phyloP scores from a whole-genome alignment of 92 coral and sea anemone genomes.

The Zoanthus solanderi region DNA sequence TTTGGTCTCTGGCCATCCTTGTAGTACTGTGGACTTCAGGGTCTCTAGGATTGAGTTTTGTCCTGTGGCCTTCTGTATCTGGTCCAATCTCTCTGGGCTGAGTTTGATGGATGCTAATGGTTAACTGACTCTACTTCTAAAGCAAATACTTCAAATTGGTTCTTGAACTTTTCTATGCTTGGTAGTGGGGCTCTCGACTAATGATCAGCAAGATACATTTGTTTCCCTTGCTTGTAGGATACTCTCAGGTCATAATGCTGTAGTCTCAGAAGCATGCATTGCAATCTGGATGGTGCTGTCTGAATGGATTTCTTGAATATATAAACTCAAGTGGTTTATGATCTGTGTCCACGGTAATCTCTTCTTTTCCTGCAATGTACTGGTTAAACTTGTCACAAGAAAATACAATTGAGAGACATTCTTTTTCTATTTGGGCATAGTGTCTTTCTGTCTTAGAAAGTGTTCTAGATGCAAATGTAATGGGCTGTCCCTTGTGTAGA shows the following conservation, averaged over 20 bases:
- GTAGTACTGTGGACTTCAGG: background rate
- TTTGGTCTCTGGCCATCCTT: too few relatives aligned
- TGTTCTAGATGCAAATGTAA: background rate
- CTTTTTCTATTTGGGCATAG: background rate
- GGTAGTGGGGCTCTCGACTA: constrained; percentile 35
- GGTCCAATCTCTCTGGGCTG: constrained; percentile 23
- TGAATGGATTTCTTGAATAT: constrained; percentile 26
- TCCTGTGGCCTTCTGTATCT: constrained; percentile 38
- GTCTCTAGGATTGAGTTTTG: constrained; percentile 13
- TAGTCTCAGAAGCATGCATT: constrained; percentile 36
- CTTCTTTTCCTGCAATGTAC: constrained; percentile 18
- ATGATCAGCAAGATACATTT: constrained; percentile 26
- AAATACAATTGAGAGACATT: constrained; percentile 34
- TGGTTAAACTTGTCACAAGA: constrained; percentile 29
- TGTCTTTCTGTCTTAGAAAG: constrained; percentile 35
- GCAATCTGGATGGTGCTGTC: constrained; percentile 36
- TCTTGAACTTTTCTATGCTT: background rate
- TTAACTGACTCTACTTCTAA: constrained; percentile 10
- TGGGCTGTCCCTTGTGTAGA: constrained; percentile 46
- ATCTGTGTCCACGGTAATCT: constrained; percentile 32
- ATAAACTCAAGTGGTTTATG: constrained; percentile 26
- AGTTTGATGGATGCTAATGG: constrained; percentile 25
- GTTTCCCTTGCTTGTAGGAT: constrained; percentile 22
- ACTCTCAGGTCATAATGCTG: constrained; percentile 11
- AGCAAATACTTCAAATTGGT: constrained; percentile 33